Evolutionary conservation across 2,113 vertebrate species (phyloP).

Genomic region (Megaleporinus macrocephalus): DNA sequence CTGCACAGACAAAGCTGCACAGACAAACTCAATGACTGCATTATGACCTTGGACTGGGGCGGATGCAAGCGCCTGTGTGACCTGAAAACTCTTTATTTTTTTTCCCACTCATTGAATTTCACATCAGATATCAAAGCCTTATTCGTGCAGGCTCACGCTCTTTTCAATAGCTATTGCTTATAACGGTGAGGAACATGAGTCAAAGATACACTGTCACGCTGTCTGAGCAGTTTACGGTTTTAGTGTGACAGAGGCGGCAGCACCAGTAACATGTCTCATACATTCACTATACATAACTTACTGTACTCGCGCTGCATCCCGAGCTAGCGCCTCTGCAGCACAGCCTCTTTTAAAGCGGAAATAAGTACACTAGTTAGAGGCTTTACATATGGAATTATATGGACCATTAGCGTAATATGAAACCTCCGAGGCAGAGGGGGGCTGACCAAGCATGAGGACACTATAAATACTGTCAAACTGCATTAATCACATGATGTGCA

Average conservation of each 20-base stretch:
- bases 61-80: neutral
- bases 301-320: neutral
- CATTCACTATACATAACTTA: constrained; percentile 20
- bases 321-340: neutral
- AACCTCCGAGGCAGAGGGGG: neutral
- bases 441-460: neutral
- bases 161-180: neutral
- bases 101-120: constrained; percentile 1
- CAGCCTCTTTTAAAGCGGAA: neutral
- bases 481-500: neutral
- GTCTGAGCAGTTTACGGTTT: constrained; percentile 11
- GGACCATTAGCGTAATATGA: neutral
- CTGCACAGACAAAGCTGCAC: neutral
- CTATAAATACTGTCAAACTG: neutral
- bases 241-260: neutral
- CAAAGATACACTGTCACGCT: constrained; percentile 32
- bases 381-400: constrained; percentile 1
- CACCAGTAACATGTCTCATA: constrained; percentile 10
- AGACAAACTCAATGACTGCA: neutral
- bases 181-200: constrained; percentile 20
- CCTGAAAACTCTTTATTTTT: neutral
- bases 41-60: neutral
- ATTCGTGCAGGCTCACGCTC: neutral
- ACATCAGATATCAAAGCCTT: constrained; percentile 27
- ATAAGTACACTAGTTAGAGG: neutral